Conservation (phyloP, 2,888 invertebrate species). For the Mellilla xanthometata region DNA sequence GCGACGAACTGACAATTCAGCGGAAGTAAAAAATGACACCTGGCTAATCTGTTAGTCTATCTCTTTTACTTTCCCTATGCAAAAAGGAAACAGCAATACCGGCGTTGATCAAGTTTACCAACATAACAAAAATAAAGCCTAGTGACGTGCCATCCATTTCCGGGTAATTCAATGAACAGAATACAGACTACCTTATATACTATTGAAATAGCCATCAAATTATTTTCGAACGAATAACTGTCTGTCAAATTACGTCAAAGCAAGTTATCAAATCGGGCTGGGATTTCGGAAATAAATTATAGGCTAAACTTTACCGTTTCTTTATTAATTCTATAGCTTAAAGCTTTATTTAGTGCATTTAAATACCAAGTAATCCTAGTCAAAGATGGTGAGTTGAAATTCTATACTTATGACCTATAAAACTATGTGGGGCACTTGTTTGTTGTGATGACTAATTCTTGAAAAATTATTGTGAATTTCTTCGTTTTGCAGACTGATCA, state of each 20-base stretch:
- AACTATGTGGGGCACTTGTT: slow-evolving; percentile 37
- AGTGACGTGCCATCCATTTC: slow-evolving; percentile 53
- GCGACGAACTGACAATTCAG: slow-evolving; percentile 58
- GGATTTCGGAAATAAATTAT: slow-evolving; percentile 39
- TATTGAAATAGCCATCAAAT: slow-evolving; percentile 7
- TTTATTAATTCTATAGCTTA: slow-evolving; percentile 12
- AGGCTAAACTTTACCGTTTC: slow-evolving; percentile 22
- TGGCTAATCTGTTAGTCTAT: background rate
- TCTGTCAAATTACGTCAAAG: slow-evolving; percentile 34
- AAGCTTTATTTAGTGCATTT: slow-evolving; percentile 3
- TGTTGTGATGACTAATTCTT: slow-evolving; percentile 77
- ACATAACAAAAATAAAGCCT: slow-evolving; percentile 23
- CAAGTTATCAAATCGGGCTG: slow-evolving; percentile 47
- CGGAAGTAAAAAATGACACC: slow-evolving; percentile 36
- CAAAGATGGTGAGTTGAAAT: slow-evolving; percentile 49
- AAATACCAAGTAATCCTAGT: slow-evolving; percentile 21
- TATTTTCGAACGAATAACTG: slow-evolving; percentile 30
- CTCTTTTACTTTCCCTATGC: background rate
- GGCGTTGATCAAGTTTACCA: slow-evolving; percentile 37
- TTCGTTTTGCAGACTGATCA: slow-evolving; percentile 89
- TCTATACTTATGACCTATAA: slow-evolving; percentile 14
- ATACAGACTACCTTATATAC: background rate
- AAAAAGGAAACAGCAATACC: slow-evolving; percentile 41
- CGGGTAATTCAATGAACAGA: slow-evolving; percentile 4
- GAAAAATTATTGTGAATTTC: slow-evolving; percentile 41